Conservation (phyloP, 2,888 invertebrate species). For the Quadroppia sp. region DNA sequence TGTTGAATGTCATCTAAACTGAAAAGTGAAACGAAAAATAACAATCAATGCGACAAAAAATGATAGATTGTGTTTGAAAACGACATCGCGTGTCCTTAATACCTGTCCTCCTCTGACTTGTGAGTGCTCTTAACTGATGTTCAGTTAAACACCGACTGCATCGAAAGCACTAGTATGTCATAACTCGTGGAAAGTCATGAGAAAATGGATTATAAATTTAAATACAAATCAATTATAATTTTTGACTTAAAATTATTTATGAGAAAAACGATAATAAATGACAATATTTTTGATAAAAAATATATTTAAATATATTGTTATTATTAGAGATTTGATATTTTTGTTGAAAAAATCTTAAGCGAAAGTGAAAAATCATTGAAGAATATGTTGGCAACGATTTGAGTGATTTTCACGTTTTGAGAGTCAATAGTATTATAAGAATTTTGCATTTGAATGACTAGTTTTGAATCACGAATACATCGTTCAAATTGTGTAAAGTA, state of each 20-base stretch:
- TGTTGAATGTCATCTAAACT: too few species aligned
- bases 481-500: constrained; percentile 14
- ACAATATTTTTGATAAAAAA: background rate
- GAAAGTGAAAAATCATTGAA: background rate
- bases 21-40: background rate
- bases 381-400: background rate
- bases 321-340: too few species aligned
- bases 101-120: background rate
- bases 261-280: background rate
- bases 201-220: background rate
- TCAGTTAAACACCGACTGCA: background rate
- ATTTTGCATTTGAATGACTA: constrained; percentile 20
- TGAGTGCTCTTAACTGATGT: background rate
- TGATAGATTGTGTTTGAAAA: background rate
- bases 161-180: background rate
- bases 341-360: background rate
- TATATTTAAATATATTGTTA: too few species aligned
- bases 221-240: background rate
- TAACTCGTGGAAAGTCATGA: background rate
- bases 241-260: background rate
- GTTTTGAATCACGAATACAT: background rate
- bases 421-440: background rate
- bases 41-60: constrained; percentile 9
- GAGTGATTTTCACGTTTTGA: background rate
- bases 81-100: constrained; percentile 17